Conservation (phyloP, 1,140 invertebrate species). For the Heliconius nattereri region DNA sequence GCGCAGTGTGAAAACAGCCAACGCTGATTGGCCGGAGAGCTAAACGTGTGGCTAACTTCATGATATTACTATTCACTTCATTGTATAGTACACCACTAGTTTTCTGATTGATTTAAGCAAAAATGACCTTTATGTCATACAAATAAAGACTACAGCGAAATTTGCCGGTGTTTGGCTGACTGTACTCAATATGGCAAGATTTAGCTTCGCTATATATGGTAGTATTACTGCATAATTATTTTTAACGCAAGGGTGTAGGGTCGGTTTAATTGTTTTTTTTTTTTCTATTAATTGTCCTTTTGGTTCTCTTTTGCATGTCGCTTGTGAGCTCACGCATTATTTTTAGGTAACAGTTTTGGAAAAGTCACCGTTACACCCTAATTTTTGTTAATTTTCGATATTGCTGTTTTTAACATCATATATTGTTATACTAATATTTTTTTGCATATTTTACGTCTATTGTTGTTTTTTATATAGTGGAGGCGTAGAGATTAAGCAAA, state of each 20-base stretch:
- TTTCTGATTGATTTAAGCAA: conserved; percentile 3
- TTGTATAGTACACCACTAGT: conserved; percentile 34
- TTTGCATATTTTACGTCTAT: background rate
- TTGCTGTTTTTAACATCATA: background rate
- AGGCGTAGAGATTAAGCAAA: background rate
- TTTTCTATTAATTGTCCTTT: conserved; percentile 27
- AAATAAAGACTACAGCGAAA: conserved; percentile 27
- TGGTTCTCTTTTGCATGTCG: conserved; percentile 46
- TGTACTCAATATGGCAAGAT: conserved; percentile 50
- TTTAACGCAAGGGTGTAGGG: conserved; percentile 40
- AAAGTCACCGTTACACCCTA: conserved; percentile 18
- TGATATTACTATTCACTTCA: conserved; percentile 39
- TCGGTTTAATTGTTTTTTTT: conserved; percentile 19
- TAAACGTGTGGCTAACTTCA: conserved; percentile 56
- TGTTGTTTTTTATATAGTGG: background rate
- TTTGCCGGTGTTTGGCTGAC: conserved; percentile 4
- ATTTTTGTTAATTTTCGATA: conserved; percentile 1
- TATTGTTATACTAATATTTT: background rate
- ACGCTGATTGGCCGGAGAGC: conserved; percentile 58
- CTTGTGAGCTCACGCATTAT: conserved; percentile 46
- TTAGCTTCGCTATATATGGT: conserved; percentile 55
- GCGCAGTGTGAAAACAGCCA: conserved; percentile 48
- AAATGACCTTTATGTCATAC: background rate
- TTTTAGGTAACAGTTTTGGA: conserved; percentile 30
- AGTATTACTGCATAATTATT: conserved; percentile 52